Conservation (phyloP, 2,888 invertebrate species). For the Zhuqinia jingwanae region DNA sequence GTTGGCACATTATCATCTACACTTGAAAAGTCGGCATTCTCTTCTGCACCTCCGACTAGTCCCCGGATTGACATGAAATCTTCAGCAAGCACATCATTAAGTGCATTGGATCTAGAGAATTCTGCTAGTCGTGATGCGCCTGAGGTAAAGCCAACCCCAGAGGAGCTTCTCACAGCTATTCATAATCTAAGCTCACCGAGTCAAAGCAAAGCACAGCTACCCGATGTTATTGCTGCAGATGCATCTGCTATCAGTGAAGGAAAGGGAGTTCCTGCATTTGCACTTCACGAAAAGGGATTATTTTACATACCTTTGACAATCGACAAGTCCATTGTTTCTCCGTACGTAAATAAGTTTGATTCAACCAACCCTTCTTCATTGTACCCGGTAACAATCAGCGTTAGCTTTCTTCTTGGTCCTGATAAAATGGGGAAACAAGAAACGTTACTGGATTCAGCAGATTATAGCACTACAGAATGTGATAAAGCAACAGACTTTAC, state of each 20-base stretch:
- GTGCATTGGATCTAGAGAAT: not conserved
- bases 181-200: slow-evolving; percentile 31
- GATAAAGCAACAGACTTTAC: slow-evolving; percentile 26
- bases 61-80: slow-evolving; percentile 57
- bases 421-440: slow-evolving; percentile 55
- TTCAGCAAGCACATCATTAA: slow-evolving; percentile 45
- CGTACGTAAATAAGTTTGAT: slow-evolving; percentile 84
- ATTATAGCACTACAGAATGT: not conserved
- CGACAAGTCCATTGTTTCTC: slow-evolving; percentile 87
- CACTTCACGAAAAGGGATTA: slow-evolving; percentile 92
- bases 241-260: not conserved
- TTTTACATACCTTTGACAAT: slow-evolving; percentile 94
- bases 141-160: slow-evolving; percentile 63
- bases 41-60: not conserved
- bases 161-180: slow-evolving; percentile 59
- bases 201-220: slow-evolving; percentile 26
- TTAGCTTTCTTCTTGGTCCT: slow-evolving; percentile 81
- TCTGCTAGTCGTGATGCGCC: slow-evolving; percentile 10
- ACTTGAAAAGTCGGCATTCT: slow-evolving; percentile 40
- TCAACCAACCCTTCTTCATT: slow-evolving; percentile 85
- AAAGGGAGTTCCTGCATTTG: slow-evolving; percentile 91
- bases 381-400: slow-evolving; percentile 94
- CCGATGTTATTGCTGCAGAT: slow-evolving; percentile 24
- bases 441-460: not conserved
- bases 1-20: slow-evolving; percentile 23